These are phyloP conservation scores for Drosophila littoralis DNA, from an alignment of 1,140 invertebrate species.

Conservation along the genomic window DNA sequence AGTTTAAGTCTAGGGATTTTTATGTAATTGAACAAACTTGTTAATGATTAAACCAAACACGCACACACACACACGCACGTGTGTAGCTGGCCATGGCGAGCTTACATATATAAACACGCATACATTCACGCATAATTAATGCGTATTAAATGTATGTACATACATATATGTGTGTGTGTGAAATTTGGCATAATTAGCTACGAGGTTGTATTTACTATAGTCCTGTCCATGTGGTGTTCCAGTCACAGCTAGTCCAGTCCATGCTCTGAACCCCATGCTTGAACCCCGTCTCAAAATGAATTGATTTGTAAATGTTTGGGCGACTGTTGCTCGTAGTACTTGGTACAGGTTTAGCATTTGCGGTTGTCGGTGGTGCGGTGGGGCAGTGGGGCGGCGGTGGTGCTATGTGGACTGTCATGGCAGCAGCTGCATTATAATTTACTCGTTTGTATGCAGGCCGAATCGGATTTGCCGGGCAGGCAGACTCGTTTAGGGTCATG, in stretches of 20 bases:
- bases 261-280: background rate
- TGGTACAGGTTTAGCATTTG: slow-evolving; percentile 32
- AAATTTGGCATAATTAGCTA: slow-evolving; percentile 50
- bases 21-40: slow-evolving; percentile 41
- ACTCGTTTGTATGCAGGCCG: slow-evolving; percentile 58
- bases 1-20: slow-evolving; percentile 14
- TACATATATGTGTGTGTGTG: slow-evolving; percentile 17
- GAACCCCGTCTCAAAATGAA: slow-evolving; percentile 37
- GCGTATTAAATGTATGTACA: slow-evolving; percentile 49
- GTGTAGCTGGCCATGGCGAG: too few relatives aligned
- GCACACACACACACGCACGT: background rate
- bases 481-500: slow-evolving; percentile 1
- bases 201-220: slow-evolving; percentile 45
- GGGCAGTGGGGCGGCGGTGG: background rate
- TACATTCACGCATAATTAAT: slow-evolving; percentile 55
- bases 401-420: slow-evolving; percentile 8
- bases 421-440: slow-evolving; percentile 66
- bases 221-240: background rate
- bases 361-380: slow-evolving; percentile 4
- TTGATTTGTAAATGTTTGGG: slow-evolving; percentile 59
- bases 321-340: slow-evolving; percentile 1
- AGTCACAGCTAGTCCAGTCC: slow-evolving; percentile 9
- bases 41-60: slow-evolving; percentile 45
- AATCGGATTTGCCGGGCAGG: slow-evolving; percentile 47
- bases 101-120: too few relatives aligned